Evolutionary conservation across 2,113 vertebrate species (phyloP).

Genomic region (Solea solea): DNA sequence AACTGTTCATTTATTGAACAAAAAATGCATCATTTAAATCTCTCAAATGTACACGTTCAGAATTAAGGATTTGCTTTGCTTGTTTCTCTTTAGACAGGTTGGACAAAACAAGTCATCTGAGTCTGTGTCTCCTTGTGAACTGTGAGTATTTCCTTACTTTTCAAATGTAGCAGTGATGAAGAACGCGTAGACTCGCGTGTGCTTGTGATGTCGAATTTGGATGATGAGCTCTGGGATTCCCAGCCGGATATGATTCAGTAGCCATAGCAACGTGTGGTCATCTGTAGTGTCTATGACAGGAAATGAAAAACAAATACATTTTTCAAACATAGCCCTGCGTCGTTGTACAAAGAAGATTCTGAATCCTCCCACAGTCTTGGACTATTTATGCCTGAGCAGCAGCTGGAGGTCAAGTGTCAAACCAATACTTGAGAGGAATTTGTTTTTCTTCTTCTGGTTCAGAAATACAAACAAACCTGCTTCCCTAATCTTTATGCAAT

Average conservation of each 20-base stretch:
- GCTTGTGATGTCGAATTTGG: slow-evolving; percentile 95
- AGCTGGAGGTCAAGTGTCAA: slow-evolving; percentile 50
- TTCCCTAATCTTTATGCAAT: not conserved
- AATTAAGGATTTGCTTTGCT: not conserved
- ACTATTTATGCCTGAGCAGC: slow-evolving; percentile 41
- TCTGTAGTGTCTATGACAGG: slow-evolving; percentile 88
- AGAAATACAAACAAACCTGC: not conserved
- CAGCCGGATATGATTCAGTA: slow-evolving; percentile 96
- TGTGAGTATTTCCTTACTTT: slow-evolving; percentile 79
- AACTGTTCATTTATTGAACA: too few relatives aligned
- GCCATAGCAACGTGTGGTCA: slow-evolving; percentile 97
- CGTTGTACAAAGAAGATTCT: slow-evolving; percentile 18
- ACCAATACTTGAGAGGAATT: slow-evolving; percentile 19
- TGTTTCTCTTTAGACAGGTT: not conserved
- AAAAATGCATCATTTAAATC: too few relatives aligned
- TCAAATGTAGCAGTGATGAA: slow-evolving; percentile 97
- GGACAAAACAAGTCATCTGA: not conserved
- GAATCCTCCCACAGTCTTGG: slow-evolving; percentile 37
- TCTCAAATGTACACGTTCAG: too few relatives aligned
- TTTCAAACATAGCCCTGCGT: slow-evolving; percentile 34
- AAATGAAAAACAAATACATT: slow-evolving; percentile 52
- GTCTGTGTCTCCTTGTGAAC: not conserved
- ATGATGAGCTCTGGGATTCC: slow-evolving; percentile 97
- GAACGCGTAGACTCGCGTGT: slow-evolving; percentile 92
- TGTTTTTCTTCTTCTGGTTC: slow-evolving; percentile 7